Percentiles rank a stretch among this genome's conserved stretches.
Conservation (phyloP, 2,113 vertebrate genomes). For the Prolemur simus region DNA sequence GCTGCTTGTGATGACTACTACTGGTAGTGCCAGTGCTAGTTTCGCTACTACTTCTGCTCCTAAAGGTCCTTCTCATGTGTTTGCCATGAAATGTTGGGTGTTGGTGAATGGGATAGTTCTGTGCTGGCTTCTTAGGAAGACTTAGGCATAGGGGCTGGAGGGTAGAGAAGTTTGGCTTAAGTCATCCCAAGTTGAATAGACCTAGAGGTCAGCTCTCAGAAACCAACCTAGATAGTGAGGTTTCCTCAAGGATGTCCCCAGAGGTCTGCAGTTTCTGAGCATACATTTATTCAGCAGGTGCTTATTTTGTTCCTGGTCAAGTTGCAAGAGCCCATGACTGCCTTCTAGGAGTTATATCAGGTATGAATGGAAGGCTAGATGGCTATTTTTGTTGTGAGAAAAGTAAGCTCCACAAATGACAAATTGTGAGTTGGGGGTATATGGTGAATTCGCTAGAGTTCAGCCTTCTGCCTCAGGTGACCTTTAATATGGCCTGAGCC, state of each 20-base stretch:
- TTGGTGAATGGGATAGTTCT: not conserved
- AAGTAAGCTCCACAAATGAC: rapidly evolving
- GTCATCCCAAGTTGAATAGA: not conserved
- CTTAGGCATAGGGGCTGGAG: not conserved
- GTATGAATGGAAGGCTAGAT: not conserved
- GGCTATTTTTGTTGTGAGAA: not conserved
- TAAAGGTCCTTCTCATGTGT: too few species aligned
- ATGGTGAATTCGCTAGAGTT: not conserved
- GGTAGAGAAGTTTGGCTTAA: not conserved
- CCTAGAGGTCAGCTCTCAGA: not conserved
- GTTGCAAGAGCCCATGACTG: not conserved
- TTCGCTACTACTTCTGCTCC: rapidly evolving
- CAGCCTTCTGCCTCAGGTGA: not conserved
- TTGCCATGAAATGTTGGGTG: not conserved
- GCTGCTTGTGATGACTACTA: too few species aligned
- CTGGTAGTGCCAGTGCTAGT: too few species aligned
- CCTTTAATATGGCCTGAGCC: not conserved
- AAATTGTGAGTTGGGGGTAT: rapidly evolving
- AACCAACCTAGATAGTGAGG: not conserved
- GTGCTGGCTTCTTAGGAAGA: not conserved
- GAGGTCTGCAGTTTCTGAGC: not conserved
- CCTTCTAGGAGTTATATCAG: not conserved
- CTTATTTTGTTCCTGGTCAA: not conserved
- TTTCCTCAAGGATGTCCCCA: not conserved
- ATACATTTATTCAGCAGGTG: not conserved